Conservation (phyloP, 2,888 invertebrate genomes). For the Hofmannophila pseudospretella region DNA sequence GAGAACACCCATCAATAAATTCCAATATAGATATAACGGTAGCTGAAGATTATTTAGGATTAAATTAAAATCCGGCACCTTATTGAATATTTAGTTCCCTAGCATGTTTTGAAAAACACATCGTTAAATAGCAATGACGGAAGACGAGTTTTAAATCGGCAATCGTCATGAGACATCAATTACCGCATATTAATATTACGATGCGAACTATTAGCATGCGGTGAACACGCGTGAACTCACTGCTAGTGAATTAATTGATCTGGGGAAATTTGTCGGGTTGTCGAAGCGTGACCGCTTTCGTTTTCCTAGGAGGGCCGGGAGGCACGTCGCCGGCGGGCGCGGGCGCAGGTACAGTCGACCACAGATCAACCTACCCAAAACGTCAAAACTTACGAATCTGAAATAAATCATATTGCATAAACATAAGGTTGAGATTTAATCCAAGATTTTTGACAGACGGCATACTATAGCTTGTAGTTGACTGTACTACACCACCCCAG, state of each 20-base stretch:
- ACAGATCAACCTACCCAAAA: too few species aligned
- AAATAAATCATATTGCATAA: too few species aligned
- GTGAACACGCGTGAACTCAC: conserved; percentile 37
- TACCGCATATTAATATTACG: conserved; percentile 33
- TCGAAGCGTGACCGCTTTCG: conserved; percentile 70
- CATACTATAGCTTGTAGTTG: too few species aligned
- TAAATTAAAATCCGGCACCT: background rate
- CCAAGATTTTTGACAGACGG: too few species aligned
- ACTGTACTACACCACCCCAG: conserved; percentile 30
- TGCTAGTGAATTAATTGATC: conserved; percentile 59
- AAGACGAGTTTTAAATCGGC: conserved; percentile 37
- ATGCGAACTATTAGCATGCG: conserved; percentile 39
- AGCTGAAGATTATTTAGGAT: background rate
- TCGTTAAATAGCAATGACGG: conserved; percentile 31
- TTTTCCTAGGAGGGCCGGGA: conserved; percentile 61
- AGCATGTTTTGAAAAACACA: background rate
- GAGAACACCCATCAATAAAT: too few species aligned
- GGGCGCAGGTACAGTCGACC: conserved; percentile 25
- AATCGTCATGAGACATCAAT: conserved; percentile 37
- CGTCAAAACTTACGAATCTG: too few species aligned
- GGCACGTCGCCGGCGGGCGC: conserved; percentile 26
- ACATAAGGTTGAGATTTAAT: too few species aligned
- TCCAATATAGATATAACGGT: background rate
- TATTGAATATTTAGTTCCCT: background rate
- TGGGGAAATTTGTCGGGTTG: conserved; percentile 59